A percentile compares a stretch with the other conserved stretches of the same genome.
Evolutionary conservation across 2,113 vertebrate species (phyloP).

Genomic region (Eira barbara): DNA sequence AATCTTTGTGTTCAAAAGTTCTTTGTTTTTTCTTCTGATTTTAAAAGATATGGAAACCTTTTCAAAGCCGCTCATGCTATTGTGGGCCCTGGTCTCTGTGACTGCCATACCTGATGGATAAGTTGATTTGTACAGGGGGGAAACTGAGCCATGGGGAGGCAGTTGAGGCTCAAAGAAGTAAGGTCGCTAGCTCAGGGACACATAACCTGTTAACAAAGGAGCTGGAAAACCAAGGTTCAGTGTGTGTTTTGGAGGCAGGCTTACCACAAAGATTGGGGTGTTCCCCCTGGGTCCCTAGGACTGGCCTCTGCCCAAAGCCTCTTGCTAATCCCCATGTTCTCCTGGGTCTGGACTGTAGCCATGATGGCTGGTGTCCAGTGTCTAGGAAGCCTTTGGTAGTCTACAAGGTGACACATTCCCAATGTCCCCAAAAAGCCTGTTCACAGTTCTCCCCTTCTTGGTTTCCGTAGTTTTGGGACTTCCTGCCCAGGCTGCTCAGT

Average conservation of each 20-base stretch:
- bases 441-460: too few species aligned
- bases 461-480: neutral
- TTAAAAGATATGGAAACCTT: neutral
- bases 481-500: neutral
- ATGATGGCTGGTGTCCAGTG: neutral
- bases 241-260: too few species aligned
- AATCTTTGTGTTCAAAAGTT: neutral
- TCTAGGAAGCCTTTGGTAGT: neutral
- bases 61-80: neutral
- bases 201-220: neutral
- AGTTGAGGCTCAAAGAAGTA: neutral
- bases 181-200: neutral
- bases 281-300: too few species aligned
- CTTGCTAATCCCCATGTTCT: neutral
- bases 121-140: neutral
- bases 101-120: rapidly evolving
- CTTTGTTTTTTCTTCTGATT: neutral
- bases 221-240: neutral
- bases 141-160: neutral
- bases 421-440: neutral
- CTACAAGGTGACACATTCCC: too few species aligned
- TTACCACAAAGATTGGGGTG: neutral
- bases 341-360: neutral
- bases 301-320: neutral
- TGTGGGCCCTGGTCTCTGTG: neutral